phyloP scores from a whole-genome alignment of 2,888 invertebrate species.

The Tetramorium bicarinatum region DNA sequence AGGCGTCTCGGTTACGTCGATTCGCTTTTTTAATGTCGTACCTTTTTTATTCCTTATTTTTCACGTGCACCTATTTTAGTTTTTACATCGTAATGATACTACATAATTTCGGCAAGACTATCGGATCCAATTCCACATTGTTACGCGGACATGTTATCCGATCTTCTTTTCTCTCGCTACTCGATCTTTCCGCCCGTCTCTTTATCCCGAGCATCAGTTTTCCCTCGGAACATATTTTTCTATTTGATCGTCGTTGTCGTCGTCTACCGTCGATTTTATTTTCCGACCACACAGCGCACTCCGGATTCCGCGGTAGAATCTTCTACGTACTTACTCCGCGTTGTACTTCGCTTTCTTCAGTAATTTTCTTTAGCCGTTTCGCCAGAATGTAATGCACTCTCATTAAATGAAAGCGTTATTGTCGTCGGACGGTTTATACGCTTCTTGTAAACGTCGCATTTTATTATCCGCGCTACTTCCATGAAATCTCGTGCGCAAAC shows the following conservation, averaged over 20 bases:
- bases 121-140: conserved; percentile 15
- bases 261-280: conserved; percentile 43
- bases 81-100: neutral
- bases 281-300: neutral
- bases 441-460: conserved; percentile 38
- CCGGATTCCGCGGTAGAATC: conserved; percentile 11
- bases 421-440: conserved; percentile 9
- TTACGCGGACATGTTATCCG: conserved; percentile 34
- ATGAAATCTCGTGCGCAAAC: conserved; percentile 39
- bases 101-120: neutral
- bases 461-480: conserved; percentile 17
- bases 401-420: conserved; percentile 48
- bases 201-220: conserved; percentile 41
- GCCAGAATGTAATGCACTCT: conserved; percentile 36
- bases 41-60: neutral
- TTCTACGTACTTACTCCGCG: neutral
- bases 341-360: conserved; percentile 3
- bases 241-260: conserved; percentile 33
- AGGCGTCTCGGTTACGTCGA: neutral
- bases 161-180: conserved; percentile 23
- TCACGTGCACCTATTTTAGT: neutral
- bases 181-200: conserved; percentile 16
- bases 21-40: neutral
- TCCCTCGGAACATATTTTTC: conserved; percentile 50
- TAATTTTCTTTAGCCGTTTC: conserved; percentile 37